Conservation (phyloP, 2,797 vertebrate species). For the Hydrocynus forskahlii region DNA sequence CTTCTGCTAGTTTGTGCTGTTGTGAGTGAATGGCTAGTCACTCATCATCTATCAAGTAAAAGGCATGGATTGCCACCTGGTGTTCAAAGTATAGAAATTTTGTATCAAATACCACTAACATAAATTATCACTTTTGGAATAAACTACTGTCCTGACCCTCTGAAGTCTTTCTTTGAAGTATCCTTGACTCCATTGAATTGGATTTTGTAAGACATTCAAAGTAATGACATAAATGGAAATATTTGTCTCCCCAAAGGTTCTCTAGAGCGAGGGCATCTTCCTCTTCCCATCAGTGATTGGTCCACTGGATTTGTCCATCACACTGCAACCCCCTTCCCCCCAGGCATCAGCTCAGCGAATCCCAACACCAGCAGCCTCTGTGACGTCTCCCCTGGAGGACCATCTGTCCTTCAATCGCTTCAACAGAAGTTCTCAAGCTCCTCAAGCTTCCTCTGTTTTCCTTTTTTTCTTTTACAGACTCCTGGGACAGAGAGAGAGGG, state of each 20-base stretch:
- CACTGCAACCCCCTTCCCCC: constrained; percentile 63
- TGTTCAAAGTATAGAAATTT: no score
- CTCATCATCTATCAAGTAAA: no score
- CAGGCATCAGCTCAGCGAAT: constrained; percentile 66
- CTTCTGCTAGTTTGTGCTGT: no score
- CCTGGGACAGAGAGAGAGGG: constrained; percentile 21
- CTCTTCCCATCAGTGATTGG: constrained; percentile 81
- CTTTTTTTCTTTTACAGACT: constrained; percentile 59
- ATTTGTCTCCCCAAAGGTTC: constrained; percentile 74
- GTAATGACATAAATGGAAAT: neutral
- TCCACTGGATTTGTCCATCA: constrained; percentile 56
- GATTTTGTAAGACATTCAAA: neutral
- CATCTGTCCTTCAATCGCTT: constrained; percentile 69
- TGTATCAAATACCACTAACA: no score
- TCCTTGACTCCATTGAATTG: neutral
- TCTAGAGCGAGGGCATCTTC: constrained; percentile 87
- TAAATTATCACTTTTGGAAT: no score
- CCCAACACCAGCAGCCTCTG: constrained; percentile 54
- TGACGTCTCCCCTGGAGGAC: constrained; percentile 64
- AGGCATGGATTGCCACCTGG: no score
- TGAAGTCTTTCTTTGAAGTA: neutral
- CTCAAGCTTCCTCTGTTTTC: constrained; percentile 40
- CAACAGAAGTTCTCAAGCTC: constrained; percentile 70
- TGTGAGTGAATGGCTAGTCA: no score
- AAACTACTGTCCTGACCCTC: neutral